A percentile compares a stretch with the other conserved stretches of the same genome.
Conservation (phyloP, 2,113 vertebrate genomes). For the Trachemys scripta region DNA sequence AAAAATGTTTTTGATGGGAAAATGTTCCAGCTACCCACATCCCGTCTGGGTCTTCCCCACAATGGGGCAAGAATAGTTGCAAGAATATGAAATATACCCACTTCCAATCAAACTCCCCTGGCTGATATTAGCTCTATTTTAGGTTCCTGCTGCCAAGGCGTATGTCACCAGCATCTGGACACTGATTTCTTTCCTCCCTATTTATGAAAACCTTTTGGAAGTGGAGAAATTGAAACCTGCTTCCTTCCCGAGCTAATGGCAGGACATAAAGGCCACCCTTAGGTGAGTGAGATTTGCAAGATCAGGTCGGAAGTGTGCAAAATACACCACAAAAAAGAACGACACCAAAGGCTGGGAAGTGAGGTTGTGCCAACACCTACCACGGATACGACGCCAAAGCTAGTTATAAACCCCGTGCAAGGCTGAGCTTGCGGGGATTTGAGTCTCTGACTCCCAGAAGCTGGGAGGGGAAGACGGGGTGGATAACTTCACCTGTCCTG, state of each 20-base stretch:
- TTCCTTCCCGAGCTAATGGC: neutral
- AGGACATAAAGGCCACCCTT: neutral
- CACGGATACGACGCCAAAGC: no score
- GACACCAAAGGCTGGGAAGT: neutral
- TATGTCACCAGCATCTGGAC: neutral
- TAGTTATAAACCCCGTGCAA: no score
- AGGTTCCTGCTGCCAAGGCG: neutral
- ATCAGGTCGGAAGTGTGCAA: neutral
- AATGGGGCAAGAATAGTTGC: neutral
- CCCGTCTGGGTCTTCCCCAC: no score
- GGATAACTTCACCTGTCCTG: no score
- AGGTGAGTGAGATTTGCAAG: neutral
- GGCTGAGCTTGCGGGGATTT: no score
- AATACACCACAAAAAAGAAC: neutral
- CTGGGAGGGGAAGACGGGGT: no score
- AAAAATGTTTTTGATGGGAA: no score
- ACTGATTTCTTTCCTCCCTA: neutral
- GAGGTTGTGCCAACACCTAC: neutral
- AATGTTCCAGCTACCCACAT: no score
- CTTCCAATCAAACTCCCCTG: neutral
- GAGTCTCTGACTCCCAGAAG: no score
- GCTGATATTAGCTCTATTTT: neutral
- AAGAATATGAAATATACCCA: neutral
- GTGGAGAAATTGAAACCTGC: neutral
- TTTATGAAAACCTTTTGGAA: neutral